Conservation (phyloP, 2,113 vertebrate genomes). For the Struthio camelus region DNA sequence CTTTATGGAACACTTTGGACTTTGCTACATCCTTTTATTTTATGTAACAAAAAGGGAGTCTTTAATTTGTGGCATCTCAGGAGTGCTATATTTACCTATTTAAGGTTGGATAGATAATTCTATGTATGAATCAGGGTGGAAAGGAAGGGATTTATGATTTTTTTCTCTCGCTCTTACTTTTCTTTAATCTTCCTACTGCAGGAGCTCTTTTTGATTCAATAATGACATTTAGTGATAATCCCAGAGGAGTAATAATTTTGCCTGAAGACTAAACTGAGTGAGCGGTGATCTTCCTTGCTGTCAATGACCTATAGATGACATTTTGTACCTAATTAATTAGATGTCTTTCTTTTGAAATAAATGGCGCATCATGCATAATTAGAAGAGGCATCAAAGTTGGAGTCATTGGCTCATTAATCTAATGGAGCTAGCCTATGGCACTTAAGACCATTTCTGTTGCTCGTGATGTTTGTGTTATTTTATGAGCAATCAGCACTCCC, state of each 20-base stretch:
- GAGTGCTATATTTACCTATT: constrained; percentile 24
- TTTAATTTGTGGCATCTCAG: not conserved
- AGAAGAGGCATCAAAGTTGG: constrained; percentile 73
- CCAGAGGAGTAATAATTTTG: constrained; percentile 68
- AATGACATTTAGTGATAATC: constrained; percentile 77
- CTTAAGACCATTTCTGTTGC: constrained; percentile 63
- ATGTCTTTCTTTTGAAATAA: constrained; percentile 72
- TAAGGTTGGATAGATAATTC: constrained; percentile 16
- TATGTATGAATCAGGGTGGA: not conserved
- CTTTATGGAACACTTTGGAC: not conserved
- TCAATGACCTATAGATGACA: constrained; percentile 83
- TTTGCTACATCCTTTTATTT: not conserved
- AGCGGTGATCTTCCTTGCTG: constrained; percentile 72
- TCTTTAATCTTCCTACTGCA: constrained; percentile 50
- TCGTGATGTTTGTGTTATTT: constrained; percentile 53
- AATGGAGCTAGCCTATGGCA: constrained; percentile 68
- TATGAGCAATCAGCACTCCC: constrained; percentile 60
- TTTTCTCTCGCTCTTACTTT: not conserved
- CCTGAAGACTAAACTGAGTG: constrained; percentile 59
- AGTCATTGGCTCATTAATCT: constrained; percentile 76
- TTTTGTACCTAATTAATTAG: constrained; percentile 82
- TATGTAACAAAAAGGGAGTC: not conserved
- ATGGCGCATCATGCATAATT: constrained; percentile 75
- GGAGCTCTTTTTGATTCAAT: constrained; percentile 59
- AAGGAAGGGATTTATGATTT: constrained; percentile 22